Evolutionary conservation across 2,888 invertebrate species (phyloP).

Genomic region (Caenorhabditis doughertyi): DNA sequence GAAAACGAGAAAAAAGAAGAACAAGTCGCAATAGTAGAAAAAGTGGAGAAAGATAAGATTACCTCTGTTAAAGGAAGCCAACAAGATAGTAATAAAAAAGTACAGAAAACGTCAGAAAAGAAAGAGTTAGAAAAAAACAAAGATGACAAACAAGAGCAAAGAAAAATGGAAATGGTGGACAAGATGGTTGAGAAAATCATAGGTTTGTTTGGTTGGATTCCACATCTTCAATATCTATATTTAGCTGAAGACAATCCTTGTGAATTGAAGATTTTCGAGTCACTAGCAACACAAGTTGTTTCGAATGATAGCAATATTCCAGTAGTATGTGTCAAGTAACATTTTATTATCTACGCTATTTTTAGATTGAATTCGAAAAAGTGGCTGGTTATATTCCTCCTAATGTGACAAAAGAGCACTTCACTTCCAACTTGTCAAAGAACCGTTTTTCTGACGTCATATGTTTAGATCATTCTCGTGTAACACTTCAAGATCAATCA

Average conservation of each 20-base stretch:
- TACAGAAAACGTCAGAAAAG: slow-evolving; percentile 1
- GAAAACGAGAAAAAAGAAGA: slow-evolving; percentile 19
- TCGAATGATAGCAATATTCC: slow-evolving; percentile 1
- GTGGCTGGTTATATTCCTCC: slow-evolving; percentile 48
- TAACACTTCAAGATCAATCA: slow-evolving; percentile 40
- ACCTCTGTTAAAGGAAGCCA: background rate
- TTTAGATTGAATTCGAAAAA: slow-evolving; percentile 46
- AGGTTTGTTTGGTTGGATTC: background rate
- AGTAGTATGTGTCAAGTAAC: background rate
- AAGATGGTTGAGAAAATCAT: background rate
- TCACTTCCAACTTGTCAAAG: slow-evolving; percentile 44
- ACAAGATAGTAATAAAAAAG: background rate
- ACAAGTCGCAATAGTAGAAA: slow-evolving; percentile 4
- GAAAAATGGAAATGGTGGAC: background rate
- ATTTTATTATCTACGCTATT: background rate
- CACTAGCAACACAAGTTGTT: background rate
- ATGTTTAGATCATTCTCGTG: slow-evolving; percentile 73
- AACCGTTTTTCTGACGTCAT: slow-evolving; percentile 66
- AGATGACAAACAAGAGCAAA: background rate
- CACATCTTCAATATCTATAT: background rate
- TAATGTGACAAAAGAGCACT: slow-evolving; percentile 35
- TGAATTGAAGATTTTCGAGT: background rate
- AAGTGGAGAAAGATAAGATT: background rate
- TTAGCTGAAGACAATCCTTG: background rate
- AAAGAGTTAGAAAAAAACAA: background rate